These are phyloP conservation scores for Otus sunia DNA, from an alignment of 2,113 vertebrate species.

Conservation along the genomic window DNA sequence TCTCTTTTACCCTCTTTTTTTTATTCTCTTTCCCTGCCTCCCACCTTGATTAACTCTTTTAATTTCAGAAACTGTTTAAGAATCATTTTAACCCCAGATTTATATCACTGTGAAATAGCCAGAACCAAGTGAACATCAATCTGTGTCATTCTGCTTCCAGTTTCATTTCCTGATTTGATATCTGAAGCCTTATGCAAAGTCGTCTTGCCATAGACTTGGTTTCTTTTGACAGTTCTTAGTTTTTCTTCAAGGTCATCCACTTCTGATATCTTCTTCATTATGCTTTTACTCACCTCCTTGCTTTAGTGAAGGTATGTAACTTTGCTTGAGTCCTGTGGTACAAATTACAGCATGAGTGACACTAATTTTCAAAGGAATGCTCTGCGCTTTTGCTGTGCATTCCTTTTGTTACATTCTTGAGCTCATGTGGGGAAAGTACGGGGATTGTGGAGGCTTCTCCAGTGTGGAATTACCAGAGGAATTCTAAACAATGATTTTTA, in stretches of 20 bases:
- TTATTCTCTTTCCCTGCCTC: not conserved
- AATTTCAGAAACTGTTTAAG: not conserved
- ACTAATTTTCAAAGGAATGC: not conserved
- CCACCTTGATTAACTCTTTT: not conserved
- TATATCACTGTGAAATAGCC: not conserved
- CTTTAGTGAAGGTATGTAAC: not conserved
- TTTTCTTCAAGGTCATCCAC: not conserved
- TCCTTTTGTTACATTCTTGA: not conserved
- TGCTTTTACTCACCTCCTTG: not conserved
- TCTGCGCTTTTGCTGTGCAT: accelerated
- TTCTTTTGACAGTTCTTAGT: not conserved
- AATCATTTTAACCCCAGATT: not conserved
- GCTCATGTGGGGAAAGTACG: not conserved
- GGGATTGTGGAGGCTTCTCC: not conserved
- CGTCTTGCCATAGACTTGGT: not conserved
- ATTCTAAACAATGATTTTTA: not conserved
- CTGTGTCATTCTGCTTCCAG: not conserved
- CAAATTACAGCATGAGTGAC: not conserved
- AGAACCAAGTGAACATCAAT: not conserved
- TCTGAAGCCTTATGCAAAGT: not conserved
- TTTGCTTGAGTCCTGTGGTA: not conserved
- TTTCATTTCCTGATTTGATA: not conserved
- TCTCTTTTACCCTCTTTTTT: not conserved
- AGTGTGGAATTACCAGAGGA: not conserved
- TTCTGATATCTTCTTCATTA: not conserved